phyloP scores from a whole-genome alignment of 2,113 vertebrate genomes.

The Pituophis catenifer region DNA sequence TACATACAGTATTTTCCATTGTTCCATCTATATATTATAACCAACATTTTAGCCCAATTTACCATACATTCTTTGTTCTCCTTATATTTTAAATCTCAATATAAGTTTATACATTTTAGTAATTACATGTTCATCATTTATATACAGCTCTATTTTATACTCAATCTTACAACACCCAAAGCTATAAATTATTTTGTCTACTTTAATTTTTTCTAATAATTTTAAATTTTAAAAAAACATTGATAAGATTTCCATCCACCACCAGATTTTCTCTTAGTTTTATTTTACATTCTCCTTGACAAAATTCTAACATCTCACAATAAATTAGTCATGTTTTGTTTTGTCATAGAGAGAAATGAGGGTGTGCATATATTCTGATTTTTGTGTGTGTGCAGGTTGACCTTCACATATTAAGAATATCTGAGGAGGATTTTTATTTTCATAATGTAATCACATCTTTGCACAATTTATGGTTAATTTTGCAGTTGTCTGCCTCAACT shows the following conservation, averaged over 20 bases:
- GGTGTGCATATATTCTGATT: background rate
- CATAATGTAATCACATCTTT: background rate
- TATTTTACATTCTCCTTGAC: background rate
- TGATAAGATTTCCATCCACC: background rate
- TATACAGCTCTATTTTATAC: background rate
- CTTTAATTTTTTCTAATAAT: background rate
- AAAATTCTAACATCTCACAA: background rate
- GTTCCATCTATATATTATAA: background rate
- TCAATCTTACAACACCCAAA: background rate
- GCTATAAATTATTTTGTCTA: background rate
- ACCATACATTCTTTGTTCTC: background rate
- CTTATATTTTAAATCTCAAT: background rate
- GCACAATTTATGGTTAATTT: conserved; percentile 3
- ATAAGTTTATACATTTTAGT: background rate
- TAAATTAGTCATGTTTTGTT: background rate
- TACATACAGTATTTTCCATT: background rate
- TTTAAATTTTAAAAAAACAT: background rate
- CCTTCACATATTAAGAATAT: background rate
- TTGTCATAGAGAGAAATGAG: background rate
- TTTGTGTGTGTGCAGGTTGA: background rate
- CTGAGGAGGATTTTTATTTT: background rate
- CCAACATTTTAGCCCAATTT: background rate
- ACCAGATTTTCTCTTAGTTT: background rate
- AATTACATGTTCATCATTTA: background rate
- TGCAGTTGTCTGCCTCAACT: conserved; percentile 7